These are phyloP conservation scores for Xyliphius kryptos DNA, from an alignment of 2,113 vertebrate species.

Conservation along the genomic window DNA sequence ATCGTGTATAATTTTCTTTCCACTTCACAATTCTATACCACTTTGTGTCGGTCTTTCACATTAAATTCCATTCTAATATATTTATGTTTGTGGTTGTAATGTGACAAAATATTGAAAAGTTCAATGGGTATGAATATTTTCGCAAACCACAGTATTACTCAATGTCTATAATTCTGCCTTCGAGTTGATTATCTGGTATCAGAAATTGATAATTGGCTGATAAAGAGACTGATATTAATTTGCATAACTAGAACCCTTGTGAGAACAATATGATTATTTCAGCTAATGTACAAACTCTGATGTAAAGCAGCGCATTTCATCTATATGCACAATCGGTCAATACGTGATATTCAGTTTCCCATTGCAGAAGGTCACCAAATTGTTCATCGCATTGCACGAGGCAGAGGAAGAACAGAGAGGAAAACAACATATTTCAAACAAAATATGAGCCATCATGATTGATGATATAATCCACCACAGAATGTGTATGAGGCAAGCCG, in stretches of 20 bases:
- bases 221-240: slow-evolving; percentile 5
- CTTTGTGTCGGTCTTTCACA: too few species aligned
- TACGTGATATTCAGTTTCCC: neutral
- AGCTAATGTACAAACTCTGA: slow-evolving; percentile 17
- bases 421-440: slow-evolving; percentile 20
- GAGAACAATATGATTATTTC: neutral
- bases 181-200: neutral
- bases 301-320: neutral
- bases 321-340: slow-evolving; percentile 9
- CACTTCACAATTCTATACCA: too few species aligned
- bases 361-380: neutral
- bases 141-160: too few species aligned
- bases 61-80: too few species aligned
- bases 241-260: neutral
- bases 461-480: neutral
- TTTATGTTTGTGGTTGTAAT: too few species aligned
- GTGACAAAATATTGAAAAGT: too few species aligned
- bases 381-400: neutral
- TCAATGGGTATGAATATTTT: too few species aligned
- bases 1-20: too few species aligned
- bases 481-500: neutral
- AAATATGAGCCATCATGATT: slow-evolving; percentile 7
- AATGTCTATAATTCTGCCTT: neutral
- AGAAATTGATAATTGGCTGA: neutral
- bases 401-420: neutral